Evolutionary conservation across 92 coral and sea anemone species (phyloP), one percentile per base, ranked within the genome.

Genomic region (Umimayanthus kanabou): DNA sequence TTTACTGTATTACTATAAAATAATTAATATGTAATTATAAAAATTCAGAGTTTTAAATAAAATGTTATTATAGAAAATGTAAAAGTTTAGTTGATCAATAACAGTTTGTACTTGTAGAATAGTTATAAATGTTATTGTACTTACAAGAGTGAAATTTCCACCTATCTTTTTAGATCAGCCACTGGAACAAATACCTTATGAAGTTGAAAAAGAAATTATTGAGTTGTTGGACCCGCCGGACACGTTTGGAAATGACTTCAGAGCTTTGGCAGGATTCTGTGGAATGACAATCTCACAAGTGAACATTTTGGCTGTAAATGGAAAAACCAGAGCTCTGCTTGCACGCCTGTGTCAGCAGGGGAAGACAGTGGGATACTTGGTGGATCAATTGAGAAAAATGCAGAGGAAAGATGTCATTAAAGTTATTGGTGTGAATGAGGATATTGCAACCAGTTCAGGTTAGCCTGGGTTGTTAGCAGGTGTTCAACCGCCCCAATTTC

Each of bases 301-400:
- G 18, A 15, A 18, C 6, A 4, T 2, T 20, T 72, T 83, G 26
- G 49, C 40, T 15, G 77, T 70, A 49, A 71, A 49, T 28, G 77
- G 79, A 15, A 83, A 28, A 83, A 83, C 87, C 13, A 83, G 22
- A 45, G 26, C 11, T 14, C 18, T 83, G 78, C 77, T 83, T 15
- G 29, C 8, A 22, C 5, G 23, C 30, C 78, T 83, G 5, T 25
- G 64, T 83, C 9, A 70, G 33, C 30, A 28, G 65, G 23, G 42
- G 28, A 70, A 70, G 67, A 83, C 77, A 43, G 87, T 83, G 2
- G 87, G 87, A 25, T 83, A 69, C 43, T 70, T 83, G 73, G 78
- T 71, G 42, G 67, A 83, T 11, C 61, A 69, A 37, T 57, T 83
- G 5, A 29, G 1, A 5, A 83, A 83, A 70, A 69, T 83, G 42